Conservation (phyloP, 2,888 invertebrate species). For the Cheilosia soror region DNA sequence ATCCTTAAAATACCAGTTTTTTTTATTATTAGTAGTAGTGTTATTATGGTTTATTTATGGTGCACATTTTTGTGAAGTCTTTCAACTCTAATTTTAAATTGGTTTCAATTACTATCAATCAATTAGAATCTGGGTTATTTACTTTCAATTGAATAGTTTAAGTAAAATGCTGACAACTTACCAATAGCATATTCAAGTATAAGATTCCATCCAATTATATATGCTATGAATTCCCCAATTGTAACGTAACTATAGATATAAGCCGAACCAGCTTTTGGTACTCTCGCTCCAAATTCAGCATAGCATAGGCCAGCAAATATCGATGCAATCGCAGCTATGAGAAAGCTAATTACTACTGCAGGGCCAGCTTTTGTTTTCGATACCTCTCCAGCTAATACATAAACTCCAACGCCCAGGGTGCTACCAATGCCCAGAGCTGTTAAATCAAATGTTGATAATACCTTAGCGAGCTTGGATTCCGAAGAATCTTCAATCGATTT, state of each 20-base stretch:
- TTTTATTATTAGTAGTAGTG: constrained; percentile 10
- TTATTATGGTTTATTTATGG: constrained; percentile 2
- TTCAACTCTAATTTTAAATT: constrained; percentile 45
- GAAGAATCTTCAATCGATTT: constrained; percentile 83
- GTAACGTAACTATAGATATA: constrained; percentile 97
- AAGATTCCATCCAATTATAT: constrained; percentile 97
- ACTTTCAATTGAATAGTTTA: constrained; percentile 2
- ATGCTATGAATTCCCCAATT: constrained; percentile 95
- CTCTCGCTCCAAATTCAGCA: constrained; percentile 95
- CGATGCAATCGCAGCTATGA: constrained; percentile 96
- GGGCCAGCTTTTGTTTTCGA: constrained; percentile 93
- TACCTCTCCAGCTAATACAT: constrained; percentile 94
- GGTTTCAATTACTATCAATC: constrained; percentile 61
- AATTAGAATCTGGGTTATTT: constrained; percentile 48
- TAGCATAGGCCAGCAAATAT: constrained; percentile 95
- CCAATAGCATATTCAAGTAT: constrained; percentile 95
- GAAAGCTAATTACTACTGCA: constrained; percentile 92
- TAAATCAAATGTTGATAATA: constrained; percentile 91
- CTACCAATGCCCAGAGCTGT: constrained; percentile 93
- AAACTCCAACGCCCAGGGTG: constrained; percentile 95
- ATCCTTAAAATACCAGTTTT: constrained; percentile 84
- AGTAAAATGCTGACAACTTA: constrained; percentile 79
- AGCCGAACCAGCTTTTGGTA: constrained; percentile 95
- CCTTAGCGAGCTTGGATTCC: constrained; percentile 87
- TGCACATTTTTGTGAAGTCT: neutral